Conservation (phyloP, 2,888 invertebrate species). For the Diadegma fenestrale region DNA sequence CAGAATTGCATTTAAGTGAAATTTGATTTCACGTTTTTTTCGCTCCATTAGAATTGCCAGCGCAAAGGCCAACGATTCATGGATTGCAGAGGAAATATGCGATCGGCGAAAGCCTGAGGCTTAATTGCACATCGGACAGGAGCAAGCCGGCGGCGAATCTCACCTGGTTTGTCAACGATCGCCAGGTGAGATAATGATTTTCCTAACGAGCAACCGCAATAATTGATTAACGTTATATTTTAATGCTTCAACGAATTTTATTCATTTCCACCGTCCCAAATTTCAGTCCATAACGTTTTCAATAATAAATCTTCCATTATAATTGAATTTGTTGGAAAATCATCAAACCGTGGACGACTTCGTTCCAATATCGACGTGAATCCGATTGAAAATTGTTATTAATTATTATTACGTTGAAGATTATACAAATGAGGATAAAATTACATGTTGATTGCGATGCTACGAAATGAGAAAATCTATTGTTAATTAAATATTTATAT, state of each 20-base stretch:
- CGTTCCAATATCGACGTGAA: background rate
- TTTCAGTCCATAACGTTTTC: background rate
- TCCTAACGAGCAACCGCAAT: background rate
- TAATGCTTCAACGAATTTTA: background rate
- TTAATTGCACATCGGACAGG: conserved; percentile 81
- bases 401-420: background rate
- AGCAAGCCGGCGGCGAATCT: conserved; percentile 83
- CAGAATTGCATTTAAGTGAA: background rate
- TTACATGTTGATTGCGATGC: background rate
- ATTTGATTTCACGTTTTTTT: background rate
- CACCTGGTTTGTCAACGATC: conserved; percentile 83
- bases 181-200: conserved; percentile 76
- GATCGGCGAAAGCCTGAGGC: conserved; percentile 78
- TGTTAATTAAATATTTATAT: background rate
- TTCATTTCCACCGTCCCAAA: background rate
- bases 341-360: background rate
- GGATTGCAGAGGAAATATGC: conserved; percentile 82
- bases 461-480: background rate
- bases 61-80: conserved; percentile 81
- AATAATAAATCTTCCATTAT: background rate
- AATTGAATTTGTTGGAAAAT: background rate
- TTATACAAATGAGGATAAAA: background rate
- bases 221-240: background rate
- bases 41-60: conserved; percentile 79
- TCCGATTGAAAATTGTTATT: background rate